phyloP scores from a whole-genome alignment of 1,140 invertebrate species.

The Pseudachorutes palmiensis region DNA sequence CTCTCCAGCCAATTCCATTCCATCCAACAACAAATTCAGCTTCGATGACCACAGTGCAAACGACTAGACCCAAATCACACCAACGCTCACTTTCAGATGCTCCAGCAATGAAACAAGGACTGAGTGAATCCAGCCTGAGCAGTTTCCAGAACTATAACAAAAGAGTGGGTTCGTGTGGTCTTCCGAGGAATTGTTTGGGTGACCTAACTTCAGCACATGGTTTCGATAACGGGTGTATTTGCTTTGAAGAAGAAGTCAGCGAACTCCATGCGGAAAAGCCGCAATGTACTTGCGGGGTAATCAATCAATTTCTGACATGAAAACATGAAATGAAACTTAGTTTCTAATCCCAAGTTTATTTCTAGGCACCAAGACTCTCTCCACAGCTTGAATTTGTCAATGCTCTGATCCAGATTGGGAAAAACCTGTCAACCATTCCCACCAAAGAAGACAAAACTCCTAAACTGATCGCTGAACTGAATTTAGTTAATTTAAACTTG shows the following conservation, averaged over 20 bases:
- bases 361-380: constrained; percentile 66
- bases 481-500: constrained; percentile 88
- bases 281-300: constrained; percentile 64
- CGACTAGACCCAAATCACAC: constrained; percentile 54
- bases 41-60: not conserved
- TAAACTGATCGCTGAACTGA: constrained; percentile 81
- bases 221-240: constrained; percentile 92
- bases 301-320: not conserved
- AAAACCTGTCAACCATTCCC: constrained; percentile 74
- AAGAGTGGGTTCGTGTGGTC: constrained; percentile 35
- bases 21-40: no score
- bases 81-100: constrained; percentile 87
- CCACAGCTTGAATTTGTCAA: constrained; percentile 81
- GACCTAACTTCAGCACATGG: constrained; percentile 86
- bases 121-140: constrained; percentile 24
- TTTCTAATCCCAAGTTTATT: constrained; percentile 23
- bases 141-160: constrained; percentile 21
- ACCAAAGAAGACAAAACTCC: constrained; percentile 91
- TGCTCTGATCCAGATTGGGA: constrained; percentile 81
- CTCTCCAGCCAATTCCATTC: not conserved
- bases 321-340: not conserved
- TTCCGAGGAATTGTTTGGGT: constrained; percentile 57
- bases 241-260: constrained; percentile 67
- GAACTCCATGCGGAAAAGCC: constrained; percentile 61
- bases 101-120: constrained; percentile 53